Evolutionary conservation across 2,888 invertebrate species (phyloP).

Genomic region (Drosophila prostipennis): DNA sequence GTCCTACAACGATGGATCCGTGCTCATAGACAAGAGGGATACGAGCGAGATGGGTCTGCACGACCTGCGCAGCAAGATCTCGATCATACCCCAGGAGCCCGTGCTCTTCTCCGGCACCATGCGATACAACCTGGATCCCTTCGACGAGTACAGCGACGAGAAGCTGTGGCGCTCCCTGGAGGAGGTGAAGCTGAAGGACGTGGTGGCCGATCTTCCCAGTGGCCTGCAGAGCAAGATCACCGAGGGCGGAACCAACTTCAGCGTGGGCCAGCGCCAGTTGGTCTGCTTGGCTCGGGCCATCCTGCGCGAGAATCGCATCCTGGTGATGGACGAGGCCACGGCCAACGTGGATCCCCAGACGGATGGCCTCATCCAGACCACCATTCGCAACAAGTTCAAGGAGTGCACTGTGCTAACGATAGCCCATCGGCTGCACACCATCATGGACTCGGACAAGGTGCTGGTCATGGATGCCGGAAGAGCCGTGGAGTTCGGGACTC

Average conservation of each 20-base stretch:
- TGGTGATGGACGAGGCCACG: constrained; percentile 96
- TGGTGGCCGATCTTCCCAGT: constrained; percentile 87
- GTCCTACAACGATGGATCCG: constrained; percentile 90
- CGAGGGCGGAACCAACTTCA: constrained; percentile 93
- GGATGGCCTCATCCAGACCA: constrained; percentile 92
- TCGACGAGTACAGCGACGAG: constrained; percentile 91
- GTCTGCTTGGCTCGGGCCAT: constrained; percentile 96
- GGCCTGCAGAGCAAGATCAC: constrained; percentile 90
- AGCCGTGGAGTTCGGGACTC: constrained; percentile 89
- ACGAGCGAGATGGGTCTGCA: constrained; percentile 89
- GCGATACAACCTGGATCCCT: constrained; percentile 95
- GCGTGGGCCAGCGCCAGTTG: constrained; percentile 95
- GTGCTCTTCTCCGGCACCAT: constrained; percentile 94
- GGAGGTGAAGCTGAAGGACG: constrained; percentile 88
- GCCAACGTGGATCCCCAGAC: constrained; percentile 96
- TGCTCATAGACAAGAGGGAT: constrained; percentile 92
- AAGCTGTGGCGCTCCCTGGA: constrained; percentile 93
- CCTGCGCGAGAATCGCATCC: constrained; percentile 92
- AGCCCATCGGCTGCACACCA: constrained; percentile 94
- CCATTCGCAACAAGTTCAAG: constrained; percentile 91
- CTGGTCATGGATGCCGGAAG: constrained; percentile 89
- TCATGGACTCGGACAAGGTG: constrained; percentile 87
- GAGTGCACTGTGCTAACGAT: constrained; percentile 96
- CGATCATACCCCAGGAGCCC: constrained; percentile 94
- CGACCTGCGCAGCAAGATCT: constrained; percentile 90